Conservation (phyloP, 1,140 invertebrate genomes). For the Chlorops oryzae region DNA sequence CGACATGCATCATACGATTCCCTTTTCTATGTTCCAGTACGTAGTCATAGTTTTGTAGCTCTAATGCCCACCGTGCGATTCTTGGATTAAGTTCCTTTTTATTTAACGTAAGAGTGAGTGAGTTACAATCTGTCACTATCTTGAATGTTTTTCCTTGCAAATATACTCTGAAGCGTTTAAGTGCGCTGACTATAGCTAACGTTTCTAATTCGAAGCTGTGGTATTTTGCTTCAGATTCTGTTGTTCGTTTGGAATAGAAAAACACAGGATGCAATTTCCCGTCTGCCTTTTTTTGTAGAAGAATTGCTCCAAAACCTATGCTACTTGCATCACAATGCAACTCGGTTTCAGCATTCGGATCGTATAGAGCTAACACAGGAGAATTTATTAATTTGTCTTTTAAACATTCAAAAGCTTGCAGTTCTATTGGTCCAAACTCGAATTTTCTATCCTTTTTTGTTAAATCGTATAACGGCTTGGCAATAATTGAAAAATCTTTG, state of each 20-base stretch:
- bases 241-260: conserved; percentile 43
- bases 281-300: conserved; percentile 27
- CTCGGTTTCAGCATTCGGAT: conserved; percentile 32
- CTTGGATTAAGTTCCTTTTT: conserved; percentile 41
- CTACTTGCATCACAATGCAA: conserved; percentile 26
- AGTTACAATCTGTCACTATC: conserved; percentile 45
- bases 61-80: conserved; percentile 38
- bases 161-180: conserved; percentile 51
- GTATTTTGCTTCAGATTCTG: conserved; percentile 45
- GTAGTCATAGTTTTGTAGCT: conserved; percentile 15
- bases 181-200: conserved; percentile 49
- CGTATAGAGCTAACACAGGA: conserved; percentile 39
- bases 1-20: conserved; percentile 35
- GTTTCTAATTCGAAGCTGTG: conserved; percentile 50
- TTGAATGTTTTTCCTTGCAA: conserved; percentile 49
- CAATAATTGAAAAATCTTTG: conserved; percentile 27
- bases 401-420: conserved; percentile 8
- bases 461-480: conserved; percentile 33
- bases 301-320: conserved; percentile 32
- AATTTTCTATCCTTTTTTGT: conserved; percentile 22
- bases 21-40: conserved; percentile 15
- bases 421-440: conserved; percentile 1
- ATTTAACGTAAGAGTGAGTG: conserved; percentile 40
- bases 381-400: conserved; percentile 13
- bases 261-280: conserved; percentile 33